Conservation (phyloP, 1,140 invertebrate genomes). For the Cyphomyrmex costatus region DNA sequence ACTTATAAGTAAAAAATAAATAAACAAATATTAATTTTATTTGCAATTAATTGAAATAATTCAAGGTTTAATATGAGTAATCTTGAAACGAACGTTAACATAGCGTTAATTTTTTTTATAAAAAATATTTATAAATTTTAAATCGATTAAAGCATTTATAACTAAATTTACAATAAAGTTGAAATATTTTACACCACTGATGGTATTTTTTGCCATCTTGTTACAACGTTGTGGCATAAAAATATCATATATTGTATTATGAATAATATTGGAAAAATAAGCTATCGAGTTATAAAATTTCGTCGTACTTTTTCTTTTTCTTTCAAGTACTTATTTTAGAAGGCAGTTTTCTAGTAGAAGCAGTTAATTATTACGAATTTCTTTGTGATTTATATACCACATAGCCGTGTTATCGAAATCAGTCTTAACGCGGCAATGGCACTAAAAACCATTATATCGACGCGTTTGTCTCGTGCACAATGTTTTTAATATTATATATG, state of each 20-base stretch:
- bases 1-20: neutral
- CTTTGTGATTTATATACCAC: neutral
- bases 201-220: neutral
- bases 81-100: neutral
- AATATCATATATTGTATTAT: neutral
- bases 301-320: neutral
- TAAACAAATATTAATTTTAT: neutral
- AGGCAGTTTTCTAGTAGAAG: neutral
- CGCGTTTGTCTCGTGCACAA: slow-evolving; percentile 31
- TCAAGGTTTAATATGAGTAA: neutral
- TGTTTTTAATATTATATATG: slow-evolving; percentile 21
- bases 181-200: neutral
- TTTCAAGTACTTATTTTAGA: neutral
- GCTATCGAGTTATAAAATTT: neutral
- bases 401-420: neutral
- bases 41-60: neutral
- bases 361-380: neutral
- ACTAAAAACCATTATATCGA: neutral
- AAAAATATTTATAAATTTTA: neutral
- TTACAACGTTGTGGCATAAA: neutral
- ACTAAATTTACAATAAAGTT: neutral
- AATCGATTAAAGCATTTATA: neutral
- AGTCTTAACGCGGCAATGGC: neutral
- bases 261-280: neutral
- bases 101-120: neutral